Evolutionary conservation across 2,888 invertebrate genomes (phyloP).

Genomic region (Microctonus brassicae): DNA sequence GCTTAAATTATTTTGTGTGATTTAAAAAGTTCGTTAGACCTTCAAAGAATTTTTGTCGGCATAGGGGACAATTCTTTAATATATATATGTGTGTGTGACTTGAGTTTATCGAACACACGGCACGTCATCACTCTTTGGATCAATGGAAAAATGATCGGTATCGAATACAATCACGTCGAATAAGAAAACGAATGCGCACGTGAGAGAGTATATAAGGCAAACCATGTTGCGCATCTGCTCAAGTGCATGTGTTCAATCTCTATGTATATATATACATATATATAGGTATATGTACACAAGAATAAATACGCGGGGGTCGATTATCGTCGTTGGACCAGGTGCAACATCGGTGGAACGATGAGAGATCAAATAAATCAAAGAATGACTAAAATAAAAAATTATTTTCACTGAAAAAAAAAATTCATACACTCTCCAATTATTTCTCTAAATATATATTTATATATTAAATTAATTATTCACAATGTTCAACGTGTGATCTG

Average conservation of each 20-base stretch:
- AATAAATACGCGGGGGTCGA: constrained; percentile 21
- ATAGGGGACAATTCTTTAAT: background rate
- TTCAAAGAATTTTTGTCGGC: background rate
- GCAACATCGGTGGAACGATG: constrained; percentile 6
- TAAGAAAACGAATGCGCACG: background rate
- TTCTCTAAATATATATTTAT: too few relatives aligned
- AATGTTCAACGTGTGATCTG: too few relatives aligned
- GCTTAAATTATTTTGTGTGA: too few relatives aligned
- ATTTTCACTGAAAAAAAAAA: too few relatives aligned
- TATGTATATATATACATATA: background rate
- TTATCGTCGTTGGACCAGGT: constrained; percentile 16
- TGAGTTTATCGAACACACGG: background rate
- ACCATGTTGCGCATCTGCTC: background rate
- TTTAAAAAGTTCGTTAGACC: background rate
- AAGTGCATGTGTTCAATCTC: background rate
- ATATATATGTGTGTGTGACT: background rate
- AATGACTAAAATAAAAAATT: constrained; percentile 51
- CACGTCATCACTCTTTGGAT: background rate
- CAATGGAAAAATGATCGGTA: background rate
- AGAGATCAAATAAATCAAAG: constrained; percentile 10
- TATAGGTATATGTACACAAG: background rate
- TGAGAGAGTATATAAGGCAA: background rate
- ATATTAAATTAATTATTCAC: too few relatives aligned
- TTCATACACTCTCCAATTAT: too few relatives aligned
- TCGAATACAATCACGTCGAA: background rate